phyloP scores from a whole-genome alignment of 2,797 vertebrate species.

The Phrynocephalus forsythii region DNA sequence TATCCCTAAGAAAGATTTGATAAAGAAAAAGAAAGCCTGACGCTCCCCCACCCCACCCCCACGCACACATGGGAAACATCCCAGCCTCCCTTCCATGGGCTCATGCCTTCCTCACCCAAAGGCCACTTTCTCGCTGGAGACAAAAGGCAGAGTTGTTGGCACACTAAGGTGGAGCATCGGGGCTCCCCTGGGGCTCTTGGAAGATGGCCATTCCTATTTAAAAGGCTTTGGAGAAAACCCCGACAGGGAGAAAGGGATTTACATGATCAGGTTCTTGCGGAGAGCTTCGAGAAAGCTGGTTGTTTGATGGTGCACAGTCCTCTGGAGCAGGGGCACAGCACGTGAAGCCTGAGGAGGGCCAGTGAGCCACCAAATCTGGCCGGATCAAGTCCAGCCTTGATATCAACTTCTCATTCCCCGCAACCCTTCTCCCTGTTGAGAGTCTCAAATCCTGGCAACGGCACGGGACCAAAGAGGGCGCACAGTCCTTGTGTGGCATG shows the following conservation, averaged over 20 bases:
- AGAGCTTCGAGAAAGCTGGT: no score
- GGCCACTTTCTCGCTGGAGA: not conserved
- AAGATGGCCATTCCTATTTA: not conserved
- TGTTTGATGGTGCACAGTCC: not conserved
- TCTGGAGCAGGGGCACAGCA: accelerated
- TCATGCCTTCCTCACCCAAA: not conserved
- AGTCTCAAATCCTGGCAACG: not conserved
- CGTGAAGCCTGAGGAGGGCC: not conserved
- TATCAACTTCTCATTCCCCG: not conserved
- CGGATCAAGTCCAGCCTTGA: conserved; percentile 34
- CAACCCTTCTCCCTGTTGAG: not conserved
- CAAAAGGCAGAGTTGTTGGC: not conserved
- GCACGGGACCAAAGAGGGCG: accelerated
- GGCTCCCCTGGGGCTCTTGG: not conserved
- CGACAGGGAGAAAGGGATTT: not conserved
- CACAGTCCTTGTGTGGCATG: not conserved
- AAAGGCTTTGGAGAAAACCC: not conserved
- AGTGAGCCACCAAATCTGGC: not conserved
- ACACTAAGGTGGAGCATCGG: not conserved
- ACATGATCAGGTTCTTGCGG: not conserved
- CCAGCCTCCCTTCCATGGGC: not conserved
- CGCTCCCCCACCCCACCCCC: no score
- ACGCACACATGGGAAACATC: not conserved
- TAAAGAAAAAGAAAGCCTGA: not conserved
- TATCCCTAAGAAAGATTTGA: not conserved